Percentiles rank a stretch among this genome's conserved stretches.
Evolutionary conservation across 2,797 vertebrate genomes (phyloP).

Genomic region (Amblyraja radiata): DNA sequence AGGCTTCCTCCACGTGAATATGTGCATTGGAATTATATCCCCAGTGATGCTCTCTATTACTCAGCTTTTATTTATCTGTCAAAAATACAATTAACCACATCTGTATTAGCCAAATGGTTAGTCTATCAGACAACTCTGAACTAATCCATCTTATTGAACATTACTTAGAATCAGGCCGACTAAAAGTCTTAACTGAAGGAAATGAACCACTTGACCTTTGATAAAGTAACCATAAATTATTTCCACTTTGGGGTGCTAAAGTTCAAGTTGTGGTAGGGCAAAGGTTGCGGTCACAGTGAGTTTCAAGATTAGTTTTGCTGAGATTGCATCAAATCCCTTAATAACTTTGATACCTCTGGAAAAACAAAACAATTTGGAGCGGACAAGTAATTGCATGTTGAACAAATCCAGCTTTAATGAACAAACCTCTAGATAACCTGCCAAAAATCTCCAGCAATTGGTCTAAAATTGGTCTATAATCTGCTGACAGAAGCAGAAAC

Average conservation of each 20-base stretch:
- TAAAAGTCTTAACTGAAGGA: constrained; percentile 4
- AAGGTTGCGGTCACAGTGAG: background rate
- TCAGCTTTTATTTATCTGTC: background rate
- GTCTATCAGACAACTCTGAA: background rate
- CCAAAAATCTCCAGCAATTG: background rate
- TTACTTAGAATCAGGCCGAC: background rate
- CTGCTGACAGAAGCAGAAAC: background rate
- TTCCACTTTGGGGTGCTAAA: background rate
- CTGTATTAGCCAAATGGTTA: background rate
- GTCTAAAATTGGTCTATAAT: background rate
- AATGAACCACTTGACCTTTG: background rate
- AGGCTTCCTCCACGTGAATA: background rate
- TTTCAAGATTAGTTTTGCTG: background rate
- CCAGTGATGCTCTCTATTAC: background rate
- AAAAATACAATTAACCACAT: background rate
- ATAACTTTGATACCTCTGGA: background rate
- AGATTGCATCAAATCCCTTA: background rate
- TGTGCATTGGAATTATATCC: background rate
- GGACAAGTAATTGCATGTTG: background rate
- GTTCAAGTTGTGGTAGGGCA: background rate
- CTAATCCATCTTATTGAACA: background rate
- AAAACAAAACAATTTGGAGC: background rate
- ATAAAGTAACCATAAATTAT: constrained; percentile 1
- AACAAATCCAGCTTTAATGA: background rate
- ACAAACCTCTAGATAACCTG: background rate